These are phyloP conservation scores for Eulemur coronatus DNA, from an alignment of 2,797 vertebrate genomes.

Conservation along the genomic window DNA sequence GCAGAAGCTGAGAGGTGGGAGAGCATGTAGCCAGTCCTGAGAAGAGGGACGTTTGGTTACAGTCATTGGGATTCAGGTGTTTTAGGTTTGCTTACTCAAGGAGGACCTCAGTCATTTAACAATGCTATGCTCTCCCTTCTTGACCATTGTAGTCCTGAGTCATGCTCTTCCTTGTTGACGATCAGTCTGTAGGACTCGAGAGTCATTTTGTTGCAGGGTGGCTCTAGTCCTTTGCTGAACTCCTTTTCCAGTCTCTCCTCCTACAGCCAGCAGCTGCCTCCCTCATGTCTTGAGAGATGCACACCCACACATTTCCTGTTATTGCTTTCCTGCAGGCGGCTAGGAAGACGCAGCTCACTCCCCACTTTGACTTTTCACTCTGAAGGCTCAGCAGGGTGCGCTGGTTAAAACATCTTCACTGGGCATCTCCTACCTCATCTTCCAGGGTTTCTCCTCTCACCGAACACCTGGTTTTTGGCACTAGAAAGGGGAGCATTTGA, in stretches of 20 bases:
- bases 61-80: neutral
- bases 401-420: neutral
- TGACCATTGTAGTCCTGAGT: neutral
- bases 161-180: neutral
- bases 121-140: neutral
- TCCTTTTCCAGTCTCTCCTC: neutral
- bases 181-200: neutral
- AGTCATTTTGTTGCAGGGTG: neutral
- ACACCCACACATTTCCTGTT: neutral
- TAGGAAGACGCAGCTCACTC: neutral
- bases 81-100: neutral
- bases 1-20: neutral
- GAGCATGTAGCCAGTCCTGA: neutral
- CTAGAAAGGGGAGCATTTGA: slow-evolving; percentile 31
- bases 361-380: neutral
- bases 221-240: neutral
- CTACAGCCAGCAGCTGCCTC: neutral
- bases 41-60: neutral
- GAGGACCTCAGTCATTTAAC: neutral
- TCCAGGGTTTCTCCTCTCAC: neutral
- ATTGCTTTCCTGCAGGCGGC: neutral
- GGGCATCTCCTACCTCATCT: rapidly evolving
- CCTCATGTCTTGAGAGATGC: neutral
- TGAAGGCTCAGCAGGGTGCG: neutral
- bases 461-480: neutral